Evolutionary conservation across 2,113 vertebrate species (phyloP).

Genomic region (Carassius auratus): DNA sequence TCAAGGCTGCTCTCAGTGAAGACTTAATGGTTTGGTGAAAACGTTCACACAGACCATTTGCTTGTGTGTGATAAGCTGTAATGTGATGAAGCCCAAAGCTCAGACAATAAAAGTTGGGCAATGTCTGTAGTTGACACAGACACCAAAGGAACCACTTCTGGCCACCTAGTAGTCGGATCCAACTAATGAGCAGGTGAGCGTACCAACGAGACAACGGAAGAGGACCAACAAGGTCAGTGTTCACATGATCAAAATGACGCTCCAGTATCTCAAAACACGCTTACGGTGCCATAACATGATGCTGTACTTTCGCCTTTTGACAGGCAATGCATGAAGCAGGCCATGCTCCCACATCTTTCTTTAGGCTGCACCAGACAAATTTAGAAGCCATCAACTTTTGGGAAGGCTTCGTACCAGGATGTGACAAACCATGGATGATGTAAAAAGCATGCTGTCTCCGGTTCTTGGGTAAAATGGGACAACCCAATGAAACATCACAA

Average conservation of each 20-base stretch:
- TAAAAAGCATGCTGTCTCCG: neutral
- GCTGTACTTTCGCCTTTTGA: neutral
- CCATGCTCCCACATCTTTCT: no score
- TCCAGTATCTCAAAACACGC: neutral
- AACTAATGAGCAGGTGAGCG: neutral
- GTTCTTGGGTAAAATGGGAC: neutral
- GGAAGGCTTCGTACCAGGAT: neutral
- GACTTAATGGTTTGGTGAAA: no score
- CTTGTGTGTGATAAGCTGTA: no score
- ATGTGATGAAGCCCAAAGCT: no score
- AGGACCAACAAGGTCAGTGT: neutral
- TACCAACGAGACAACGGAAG: neutral
- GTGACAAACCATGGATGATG: neutral
- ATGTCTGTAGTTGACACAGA: no score
- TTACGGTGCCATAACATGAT: neutral
- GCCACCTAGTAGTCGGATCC: neutral
- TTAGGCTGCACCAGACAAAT: constrained; percentile 10
- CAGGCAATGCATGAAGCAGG: no score
- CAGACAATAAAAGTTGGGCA: no score
- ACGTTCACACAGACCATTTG: no score
- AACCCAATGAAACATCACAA: no score
- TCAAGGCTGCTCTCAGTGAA: no score
- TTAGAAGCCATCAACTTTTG: neutral
- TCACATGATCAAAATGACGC: neutral
- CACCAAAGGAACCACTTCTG: neutral